Conservation (phyloP, 2,113 vertebrate genomes). For the Tragelaphus imberbis region DNA sequence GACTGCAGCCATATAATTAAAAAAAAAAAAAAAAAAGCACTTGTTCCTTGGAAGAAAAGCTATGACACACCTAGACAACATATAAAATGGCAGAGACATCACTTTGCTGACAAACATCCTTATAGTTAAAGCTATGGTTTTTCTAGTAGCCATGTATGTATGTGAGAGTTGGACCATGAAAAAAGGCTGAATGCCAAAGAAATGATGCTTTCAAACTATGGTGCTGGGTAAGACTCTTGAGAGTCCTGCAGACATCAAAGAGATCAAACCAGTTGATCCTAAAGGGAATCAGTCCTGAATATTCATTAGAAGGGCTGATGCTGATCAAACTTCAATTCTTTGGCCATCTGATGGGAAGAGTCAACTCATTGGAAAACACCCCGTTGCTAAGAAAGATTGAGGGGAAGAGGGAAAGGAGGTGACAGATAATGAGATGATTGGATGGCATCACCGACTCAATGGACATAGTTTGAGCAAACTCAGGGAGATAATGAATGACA, state of each 20-base stretch:
- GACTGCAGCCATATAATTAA: neutral
- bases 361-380: neutral
- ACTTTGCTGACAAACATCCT: accelerated
- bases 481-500: neutral
- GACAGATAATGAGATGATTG: neutral
- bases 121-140: neutral
- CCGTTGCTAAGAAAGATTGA: neutral
- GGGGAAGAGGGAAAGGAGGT: neutral
- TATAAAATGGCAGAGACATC: neutral
- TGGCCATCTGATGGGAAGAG: neutral
- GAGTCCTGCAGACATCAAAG: neutral
- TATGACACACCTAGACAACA: neutral
- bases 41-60: neutral
- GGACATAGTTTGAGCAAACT: neutral
- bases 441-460: neutral
- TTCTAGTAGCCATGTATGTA: neutral
- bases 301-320: neutral
- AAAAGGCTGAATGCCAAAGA: neutral
- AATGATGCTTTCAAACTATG: neutral
- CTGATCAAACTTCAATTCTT: neutral
- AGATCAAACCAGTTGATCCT: neutral
- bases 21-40: accelerated
- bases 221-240: neutral
- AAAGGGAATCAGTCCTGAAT: neutral
- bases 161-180: neutral